These are phyloP conservation scores for Sinodicranocentrus sp. DNA, from an alignment of 2,888 invertebrate species.

Conservation along the genomic window DNA sequence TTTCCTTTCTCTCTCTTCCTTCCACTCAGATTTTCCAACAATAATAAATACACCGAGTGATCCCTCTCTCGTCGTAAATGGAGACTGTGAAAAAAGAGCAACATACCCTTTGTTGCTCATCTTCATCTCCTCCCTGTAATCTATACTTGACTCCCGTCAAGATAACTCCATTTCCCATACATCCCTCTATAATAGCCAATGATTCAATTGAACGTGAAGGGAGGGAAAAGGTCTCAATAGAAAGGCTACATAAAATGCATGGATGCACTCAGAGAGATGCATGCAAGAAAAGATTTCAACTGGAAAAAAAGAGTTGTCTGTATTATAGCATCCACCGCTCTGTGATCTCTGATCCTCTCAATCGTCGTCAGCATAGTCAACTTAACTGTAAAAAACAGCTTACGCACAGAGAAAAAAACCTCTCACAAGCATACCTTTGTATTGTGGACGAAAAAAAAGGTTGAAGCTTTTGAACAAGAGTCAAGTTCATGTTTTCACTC, in stretches of 20 bases:
- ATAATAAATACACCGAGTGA: background rate
- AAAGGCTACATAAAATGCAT: conserved; percentile 17
- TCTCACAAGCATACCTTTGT: background rate
- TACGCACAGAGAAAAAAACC: background rate
- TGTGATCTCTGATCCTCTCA: conserved; percentile 45
- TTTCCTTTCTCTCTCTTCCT: no score
- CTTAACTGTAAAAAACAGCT: conserved; percentile 1
- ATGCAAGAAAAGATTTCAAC: background rate
- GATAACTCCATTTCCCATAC: background rate
- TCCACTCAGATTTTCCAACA: no score
- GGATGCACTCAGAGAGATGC: conserved; percentile 19
- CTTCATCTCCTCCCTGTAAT: background rate
- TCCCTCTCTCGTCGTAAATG: background rate
- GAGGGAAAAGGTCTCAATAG: background rate
- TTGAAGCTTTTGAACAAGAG: background rate
- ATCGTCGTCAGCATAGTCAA: conserved; percentile 25
- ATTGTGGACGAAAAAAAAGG: conserved; percentile 8
- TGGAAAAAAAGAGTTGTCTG: conserved; percentile 16
- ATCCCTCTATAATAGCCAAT: conserved; percentile 13
- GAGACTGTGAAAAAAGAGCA: conserved; percentile 9
- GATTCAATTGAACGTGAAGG: conserved; percentile 35
- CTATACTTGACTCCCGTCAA: background rate
- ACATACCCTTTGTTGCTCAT: background rate
- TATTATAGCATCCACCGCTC: background rate
- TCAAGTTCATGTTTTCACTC: conserved; percentile 28